Conservation (phyloP, 2,888 invertebrate genomes). For the Chouioia cunea region DNA sequence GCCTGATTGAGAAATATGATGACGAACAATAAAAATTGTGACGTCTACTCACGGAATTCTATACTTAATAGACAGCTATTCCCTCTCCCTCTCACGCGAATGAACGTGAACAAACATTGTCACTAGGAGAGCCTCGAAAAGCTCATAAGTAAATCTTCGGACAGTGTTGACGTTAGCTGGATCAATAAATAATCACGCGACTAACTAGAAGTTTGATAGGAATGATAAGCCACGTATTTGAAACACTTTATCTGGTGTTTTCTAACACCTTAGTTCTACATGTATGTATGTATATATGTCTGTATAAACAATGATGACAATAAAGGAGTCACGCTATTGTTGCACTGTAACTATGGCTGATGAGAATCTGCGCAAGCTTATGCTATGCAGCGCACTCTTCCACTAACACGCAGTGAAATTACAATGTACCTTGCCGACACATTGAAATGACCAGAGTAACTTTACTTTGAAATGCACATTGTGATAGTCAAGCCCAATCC, state of each 20-base stretch:
- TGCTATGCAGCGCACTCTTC: no score
- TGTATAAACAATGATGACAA: neutral
- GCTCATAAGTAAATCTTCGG: no score
- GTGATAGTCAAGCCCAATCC: no score
- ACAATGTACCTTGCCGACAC: neutral
- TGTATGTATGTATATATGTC: neutral
- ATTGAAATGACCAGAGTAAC: neutral
- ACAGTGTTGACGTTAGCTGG: constrained; percentile 18
- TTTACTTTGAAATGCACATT: neutral
- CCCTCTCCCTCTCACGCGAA: no score
- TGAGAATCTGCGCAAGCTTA: neutral
- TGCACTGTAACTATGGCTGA: constrained; percentile 2
- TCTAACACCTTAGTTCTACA: constrained; percentile 10
- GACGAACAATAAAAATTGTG: no score
- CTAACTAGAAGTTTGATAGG: constrained; percentile 17
- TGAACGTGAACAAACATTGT: no score
- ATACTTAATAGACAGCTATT: no score
- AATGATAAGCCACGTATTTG: constrained; percentile 29
- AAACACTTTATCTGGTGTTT: constrained; percentile 16
- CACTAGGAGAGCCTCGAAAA: no score
- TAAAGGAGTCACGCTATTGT: constrained; percentile 2
- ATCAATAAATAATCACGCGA: no score
- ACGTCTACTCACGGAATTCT: no score
- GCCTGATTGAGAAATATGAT: no score
- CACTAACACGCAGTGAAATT: constrained; percentile 4